Evolutionary conservation across 2,797 vertebrate genomes (phyloP), one percentile per base, ranked within the genome.

Genomic region (Peromyscus aztecus): DNA sequence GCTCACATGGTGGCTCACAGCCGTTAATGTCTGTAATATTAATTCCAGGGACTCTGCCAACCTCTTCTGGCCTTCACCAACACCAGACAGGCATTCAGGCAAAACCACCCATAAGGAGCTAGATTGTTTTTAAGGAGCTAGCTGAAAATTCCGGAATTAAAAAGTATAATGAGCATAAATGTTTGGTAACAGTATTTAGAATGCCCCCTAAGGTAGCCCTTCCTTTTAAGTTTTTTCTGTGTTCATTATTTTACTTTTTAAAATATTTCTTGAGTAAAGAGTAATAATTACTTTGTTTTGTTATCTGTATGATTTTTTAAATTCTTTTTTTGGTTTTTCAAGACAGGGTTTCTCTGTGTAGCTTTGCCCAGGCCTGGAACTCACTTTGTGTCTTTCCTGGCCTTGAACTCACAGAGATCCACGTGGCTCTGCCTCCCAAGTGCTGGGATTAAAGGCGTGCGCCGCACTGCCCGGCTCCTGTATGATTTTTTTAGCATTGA

Each of bases 221-320:
- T 31, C 17, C n/a, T 6, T 19, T 69, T 83, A 37, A 55, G 86
- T 92, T 95, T 75, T n/a, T 90, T 57, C 27, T 76, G 69, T 89
- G 67, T 92, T 83, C 5, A 29, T 63, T 84, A 84, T 65, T 19
- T 80, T 78, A 49, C 31, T 23, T 43, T 81, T 95, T 93, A 73
- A 40, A 11, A 40, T 34, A 73, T 73, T 96, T 91, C 34, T 91
- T 95, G 46, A 94, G 43, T 91, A 96, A 97, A 16, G 90, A 75
- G 40, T 94, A 77, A 75, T 46, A 34, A 13, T 81, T 81, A 46
- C 40, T 96, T 52, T 23, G 19, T 93, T 85, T 89, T 94, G 40
- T 91, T 84, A 61, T 37, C 75, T 90, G 21, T 96, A 77, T 34
- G 81, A 9, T 52, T 76, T 76, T 37, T 52, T 13, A 13, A 52